A percentile compares a stretch with the other conserved stretches of the same genome.
These are phyloP conservation scores for Bursaphelenchus mucronatus DNA, from an alignment of 1,140 invertebrate species.

Conservation along the genomic window DNA sequence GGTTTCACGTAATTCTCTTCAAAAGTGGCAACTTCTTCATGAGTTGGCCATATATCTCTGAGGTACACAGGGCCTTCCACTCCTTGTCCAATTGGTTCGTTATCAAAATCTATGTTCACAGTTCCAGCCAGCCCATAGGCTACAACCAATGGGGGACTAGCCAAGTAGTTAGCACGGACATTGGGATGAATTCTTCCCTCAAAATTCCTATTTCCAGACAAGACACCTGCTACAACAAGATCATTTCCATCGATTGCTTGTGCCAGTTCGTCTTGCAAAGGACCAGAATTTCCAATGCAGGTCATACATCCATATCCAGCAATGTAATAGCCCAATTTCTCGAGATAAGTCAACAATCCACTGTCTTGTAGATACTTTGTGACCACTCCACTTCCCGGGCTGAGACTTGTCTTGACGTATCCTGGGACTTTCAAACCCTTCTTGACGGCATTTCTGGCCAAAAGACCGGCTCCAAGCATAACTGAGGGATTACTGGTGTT, in stretches of 20 bases:
- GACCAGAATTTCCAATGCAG: slow-evolving; percentile 94
- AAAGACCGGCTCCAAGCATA: slow-evolving; percentile 80
- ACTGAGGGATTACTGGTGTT: slow-evolving; percentile 96
- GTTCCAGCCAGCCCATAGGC: slow-evolving; percentile 91
- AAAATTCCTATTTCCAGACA: slow-evolving; percentile 94
- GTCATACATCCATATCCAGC: slow-evolving; percentile 98
- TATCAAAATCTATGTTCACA: slow-evolving; percentile 89
- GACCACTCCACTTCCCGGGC: slow-evolving; percentile 92
- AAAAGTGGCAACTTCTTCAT: slow-evolving; percentile 77
- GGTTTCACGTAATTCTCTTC: slow-evolving; percentile 86
- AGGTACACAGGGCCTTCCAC: slow-evolving; percentile 69
- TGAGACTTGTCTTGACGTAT: slow-evolving; percentile 91
- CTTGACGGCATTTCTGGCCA: slow-evolving; percentile 80
- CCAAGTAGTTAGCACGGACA: slow-evolving; percentile 90
- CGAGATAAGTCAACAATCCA: slow-evolving; percentile 79
- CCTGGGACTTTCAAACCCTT: slow-evolving; percentile 80
- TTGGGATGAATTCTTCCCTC: slow-evolving; percentile 93
- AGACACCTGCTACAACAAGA: slow-evolving; percentile 84
- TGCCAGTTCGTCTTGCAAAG: slow-evolving; percentile 80
- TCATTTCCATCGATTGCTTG: slow-evolving; percentile 92
- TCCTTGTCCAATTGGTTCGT: slow-evolving; percentile 73
- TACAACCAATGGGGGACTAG: slow-evolving; percentile 87
- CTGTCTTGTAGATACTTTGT: slow-evolving; percentile 81
- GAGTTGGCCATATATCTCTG: slow-evolving; percentile 87
- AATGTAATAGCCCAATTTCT: slow-evolving; percentile 83